These are phyloP conservation scores for Marmota monax DNA, from an alignment of 2,113 vertebrate species.

Conservation along the genomic window DNA sequence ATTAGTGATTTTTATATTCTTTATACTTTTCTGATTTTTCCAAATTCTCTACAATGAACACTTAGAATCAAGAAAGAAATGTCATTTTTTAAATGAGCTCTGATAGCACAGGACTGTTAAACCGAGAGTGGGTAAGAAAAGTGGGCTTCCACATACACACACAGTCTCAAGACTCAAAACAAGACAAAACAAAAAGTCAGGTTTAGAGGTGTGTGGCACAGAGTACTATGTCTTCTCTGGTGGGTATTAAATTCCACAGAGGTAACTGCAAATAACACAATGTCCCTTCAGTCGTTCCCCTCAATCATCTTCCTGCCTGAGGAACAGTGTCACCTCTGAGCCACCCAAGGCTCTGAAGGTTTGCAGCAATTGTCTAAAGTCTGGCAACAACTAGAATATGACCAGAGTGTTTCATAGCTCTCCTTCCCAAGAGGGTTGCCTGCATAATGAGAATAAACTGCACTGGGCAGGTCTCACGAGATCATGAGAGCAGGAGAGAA, in stretches of 20 bases:
- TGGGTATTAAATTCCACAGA: neutral
- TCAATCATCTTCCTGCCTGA: neutral
- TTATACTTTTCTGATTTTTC: neutral
- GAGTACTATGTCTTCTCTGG: neutral
- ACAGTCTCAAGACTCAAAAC: neutral
- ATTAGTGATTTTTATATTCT: neutral
- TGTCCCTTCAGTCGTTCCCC: neutral
- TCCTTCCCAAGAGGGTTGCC: neutral
- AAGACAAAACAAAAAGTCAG: neutral
- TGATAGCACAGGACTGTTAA: neutral
- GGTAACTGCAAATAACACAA: neutral
- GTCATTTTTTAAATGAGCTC: neutral
- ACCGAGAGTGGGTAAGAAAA: neutral
- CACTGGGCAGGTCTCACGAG: neutral
- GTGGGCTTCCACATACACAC: neutral
- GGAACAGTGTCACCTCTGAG: rapidly evolving
- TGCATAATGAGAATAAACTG: neutral
- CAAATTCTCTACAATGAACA: neutral
- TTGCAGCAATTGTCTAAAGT: neutral
- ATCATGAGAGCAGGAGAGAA: neutral
- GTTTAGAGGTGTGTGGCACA: rapidly evolving
- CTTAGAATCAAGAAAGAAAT: neutral
- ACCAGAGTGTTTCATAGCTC: neutral
- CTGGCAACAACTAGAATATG: neutral
- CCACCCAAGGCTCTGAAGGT: neutral